Conservation (phyloP, 2,888 invertebrate genomes). For the Meloe dianella region DNA sequence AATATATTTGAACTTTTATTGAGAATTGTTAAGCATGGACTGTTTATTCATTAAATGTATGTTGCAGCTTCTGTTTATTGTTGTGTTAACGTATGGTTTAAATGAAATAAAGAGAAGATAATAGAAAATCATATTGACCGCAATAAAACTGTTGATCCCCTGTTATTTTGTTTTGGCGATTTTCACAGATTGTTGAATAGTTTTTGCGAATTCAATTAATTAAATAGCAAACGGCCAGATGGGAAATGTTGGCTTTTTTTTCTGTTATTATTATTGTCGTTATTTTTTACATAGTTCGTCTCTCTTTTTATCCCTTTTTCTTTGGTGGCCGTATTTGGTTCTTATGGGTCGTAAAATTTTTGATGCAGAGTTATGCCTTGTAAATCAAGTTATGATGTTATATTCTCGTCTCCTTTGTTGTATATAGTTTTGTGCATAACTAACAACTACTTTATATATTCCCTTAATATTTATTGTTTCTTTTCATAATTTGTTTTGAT, state of each 20-base stretch:
- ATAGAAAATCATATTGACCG: too few relatives aligned
- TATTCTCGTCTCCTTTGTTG: slow-evolving; percentile 6
- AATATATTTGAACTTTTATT: too few relatives aligned
- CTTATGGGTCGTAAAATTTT: slow-evolving; percentile 32
- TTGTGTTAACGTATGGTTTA: too few relatives aligned
- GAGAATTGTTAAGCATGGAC: too few relatives aligned
- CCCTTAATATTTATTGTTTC: slow-evolving; percentile 1
- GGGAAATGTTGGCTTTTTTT: neutral
- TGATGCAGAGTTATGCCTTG: slow-evolving; percentile 17
- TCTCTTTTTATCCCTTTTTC: neutral
- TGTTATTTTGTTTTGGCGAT: too few relatives aligned
- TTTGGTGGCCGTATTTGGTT: neutral
- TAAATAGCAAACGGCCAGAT: too few relatives aligned
- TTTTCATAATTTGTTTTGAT: neutral
- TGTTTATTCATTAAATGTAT: too few relatives aligned
- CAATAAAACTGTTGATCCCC: too few relatives aligned
- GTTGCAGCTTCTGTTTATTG: too few relatives aligned
- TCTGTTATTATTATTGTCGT: neutral
- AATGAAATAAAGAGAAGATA: too few relatives aligned
- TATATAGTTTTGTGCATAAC: slow-evolving; percentile 6
- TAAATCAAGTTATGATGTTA: slow-evolving; percentile 12
- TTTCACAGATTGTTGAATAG: too few relatives aligned
- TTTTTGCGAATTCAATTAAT: too few relatives aligned
- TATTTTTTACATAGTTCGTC: neutral
- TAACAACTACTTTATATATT: slow-evolving; percentile 7